Base-by-base conservation (phyloP, 2,113 vertebrate genomes). In the Dicrurus megarhynchus region DNA sequence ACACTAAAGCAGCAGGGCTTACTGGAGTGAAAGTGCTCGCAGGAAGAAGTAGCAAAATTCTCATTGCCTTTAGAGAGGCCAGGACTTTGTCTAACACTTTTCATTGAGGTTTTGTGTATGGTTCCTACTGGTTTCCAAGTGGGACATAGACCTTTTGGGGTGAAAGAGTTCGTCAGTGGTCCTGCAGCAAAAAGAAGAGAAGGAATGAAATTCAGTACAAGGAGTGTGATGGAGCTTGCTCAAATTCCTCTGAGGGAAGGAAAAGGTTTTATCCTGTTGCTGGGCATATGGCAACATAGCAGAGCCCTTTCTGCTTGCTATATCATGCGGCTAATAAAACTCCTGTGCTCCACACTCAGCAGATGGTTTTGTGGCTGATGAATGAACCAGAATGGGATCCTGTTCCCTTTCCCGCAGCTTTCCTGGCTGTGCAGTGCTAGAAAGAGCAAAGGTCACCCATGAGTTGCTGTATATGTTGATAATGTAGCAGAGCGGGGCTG, bases 341-440 rank as follows among this genome's bases (percentile, higher is more conserved):
- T 95, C 69, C 91, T 2, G 42, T 75, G 69, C 85, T 82, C 80
- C 86, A 71, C 44, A 19, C 77, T 69, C 70, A 64, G 61, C 93
- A 96, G 87, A 87, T 91, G 85, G 89, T 80, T 94, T 93, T 97
- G 88, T 75, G 71, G 76, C 88, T 93, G 92, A 91, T 87, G 86
- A 82, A 85, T 21, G 78, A 92, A 93, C 44, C 90, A 96, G 90
- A 89, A 77, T 49, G 47, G 75, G 83, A 87, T 93, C 84, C 69
- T 70, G 35, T 91, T 95, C 86, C 80, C 74, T 84, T 73, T 92
- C 70, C 57, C 1, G 21, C 83, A 87, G 91, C 50, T 95, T 94
- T 93, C 53, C 76, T 73, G 82, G 59, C 84, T 91, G 76, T 74
- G 85, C 60, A 71, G 89, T 63, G 44, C 75, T 55, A 16, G 67